These are phyloP conservation scores for Plagiodera versicolora DNA, from an alignment of 2,888 invertebrate species.

Conservation along the genomic window DNA sequence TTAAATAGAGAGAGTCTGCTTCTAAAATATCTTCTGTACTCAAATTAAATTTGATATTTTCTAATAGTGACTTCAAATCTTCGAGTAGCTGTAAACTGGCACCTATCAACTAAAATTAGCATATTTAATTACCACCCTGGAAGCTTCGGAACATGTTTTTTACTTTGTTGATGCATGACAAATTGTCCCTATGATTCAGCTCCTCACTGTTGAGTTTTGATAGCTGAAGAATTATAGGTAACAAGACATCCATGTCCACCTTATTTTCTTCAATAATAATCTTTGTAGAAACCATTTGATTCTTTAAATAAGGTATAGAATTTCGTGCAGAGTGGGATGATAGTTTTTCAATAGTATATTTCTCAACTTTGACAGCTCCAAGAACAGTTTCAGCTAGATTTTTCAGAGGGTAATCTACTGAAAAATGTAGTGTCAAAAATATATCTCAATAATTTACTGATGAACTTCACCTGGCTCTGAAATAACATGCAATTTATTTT, in stretches of 20 bases:
- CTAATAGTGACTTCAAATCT: slow-evolving; percentile 40
- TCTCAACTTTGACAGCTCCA: slow-evolving; percentile 27
- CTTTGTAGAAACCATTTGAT: slow-evolving; percentile 26
- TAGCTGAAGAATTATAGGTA: slow-evolving; percentile 37
- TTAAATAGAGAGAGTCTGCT: slow-evolving; percentile 37
- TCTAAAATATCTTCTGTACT: slow-evolving; percentile 40
- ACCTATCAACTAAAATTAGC: slow-evolving; percentile 35
- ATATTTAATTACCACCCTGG: neutral
- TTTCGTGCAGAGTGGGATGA: slow-evolving; percentile 27
- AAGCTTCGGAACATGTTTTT: neutral
- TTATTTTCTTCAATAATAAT: slow-evolving; percentile 27
- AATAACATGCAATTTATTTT: slow-evolving; percentile 21
- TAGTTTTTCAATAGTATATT: slow-evolving; percentile 30
- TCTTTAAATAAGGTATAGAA: slow-evolving; percentile 37
- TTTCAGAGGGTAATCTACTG: slow-evolving; percentile 38
- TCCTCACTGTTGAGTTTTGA: slow-evolving; percentile 32
- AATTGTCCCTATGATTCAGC: slow-evolving; percentile 29
- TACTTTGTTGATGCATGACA: slow-evolving; percentile 38
- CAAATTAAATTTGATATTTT: slow-evolving; percentile 35
- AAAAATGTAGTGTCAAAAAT: slow-evolving; percentile 13
- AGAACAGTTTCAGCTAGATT: slow-evolving; percentile 17
- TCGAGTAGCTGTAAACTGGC: slow-evolving; percentile 36
- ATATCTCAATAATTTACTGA: neutral
- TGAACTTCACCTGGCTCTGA: slow-evolving; percentile 25
- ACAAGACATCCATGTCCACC: slow-evolving; percentile 33